phyloP scores from a whole-genome alignment of 2,888 invertebrate genomes.

The Zaprionus lineosus region DNA sequence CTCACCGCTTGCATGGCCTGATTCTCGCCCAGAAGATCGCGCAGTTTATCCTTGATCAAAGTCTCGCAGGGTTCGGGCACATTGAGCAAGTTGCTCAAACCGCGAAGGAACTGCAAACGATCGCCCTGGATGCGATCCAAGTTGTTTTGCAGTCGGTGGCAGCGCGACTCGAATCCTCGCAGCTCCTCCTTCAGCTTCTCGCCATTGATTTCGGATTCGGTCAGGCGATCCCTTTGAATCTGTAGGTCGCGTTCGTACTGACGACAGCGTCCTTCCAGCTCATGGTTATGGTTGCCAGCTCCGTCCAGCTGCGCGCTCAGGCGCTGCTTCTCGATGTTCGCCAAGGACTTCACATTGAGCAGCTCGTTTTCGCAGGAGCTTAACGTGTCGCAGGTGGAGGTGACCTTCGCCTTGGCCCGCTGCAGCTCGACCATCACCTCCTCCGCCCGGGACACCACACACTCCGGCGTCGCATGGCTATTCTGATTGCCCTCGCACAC shows the following conservation, averaged over 20 bases:
- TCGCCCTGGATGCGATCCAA: slow-evolving; percentile 82
- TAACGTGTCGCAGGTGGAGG: slow-evolving; percentile 83
- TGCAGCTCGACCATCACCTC: slow-evolving; percentile 90
- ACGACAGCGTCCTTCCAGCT: slow-evolving; percentile 88
- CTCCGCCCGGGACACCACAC: slow-evolving; percentile 89
- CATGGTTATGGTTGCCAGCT: slow-evolving; percentile 85
- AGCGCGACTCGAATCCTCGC: slow-evolving; percentile 82
- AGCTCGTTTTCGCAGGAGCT: slow-evolving; percentile 82
- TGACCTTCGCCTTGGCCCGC: slow-evolving; percentile 85
- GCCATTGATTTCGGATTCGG: slow-evolving; percentile 89
- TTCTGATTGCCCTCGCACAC: slow-evolving; percentile 85
- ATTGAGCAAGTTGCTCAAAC: slow-evolving; percentile 83
- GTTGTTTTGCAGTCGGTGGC: slow-evolving; percentile 81
- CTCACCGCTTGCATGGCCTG: slow-evolving; percentile 90
- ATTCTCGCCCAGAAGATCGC: slow-evolving; percentile 90
- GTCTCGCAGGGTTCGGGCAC: slow-evolving; percentile 90
- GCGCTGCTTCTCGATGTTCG: slow-evolving; percentile 87
- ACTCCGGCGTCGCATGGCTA: slow-evolving; percentile 86
- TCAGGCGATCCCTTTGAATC: slow-evolving; percentile 88
- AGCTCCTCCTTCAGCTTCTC: slow-evolving; percentile 83
- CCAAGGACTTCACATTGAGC: slow-evolving; percentile 79
- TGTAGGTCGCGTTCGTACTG: slow-evolving; percentile 90
- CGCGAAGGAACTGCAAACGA: slow-evolving; percentile 81
- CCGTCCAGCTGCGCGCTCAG: slow-evolving; percentile 86
- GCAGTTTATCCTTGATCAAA: slow-evolving; percentile 90